Conservation (phyloP, 2,113 vertebrate species). For the Phocoena phocoena region DNA sequence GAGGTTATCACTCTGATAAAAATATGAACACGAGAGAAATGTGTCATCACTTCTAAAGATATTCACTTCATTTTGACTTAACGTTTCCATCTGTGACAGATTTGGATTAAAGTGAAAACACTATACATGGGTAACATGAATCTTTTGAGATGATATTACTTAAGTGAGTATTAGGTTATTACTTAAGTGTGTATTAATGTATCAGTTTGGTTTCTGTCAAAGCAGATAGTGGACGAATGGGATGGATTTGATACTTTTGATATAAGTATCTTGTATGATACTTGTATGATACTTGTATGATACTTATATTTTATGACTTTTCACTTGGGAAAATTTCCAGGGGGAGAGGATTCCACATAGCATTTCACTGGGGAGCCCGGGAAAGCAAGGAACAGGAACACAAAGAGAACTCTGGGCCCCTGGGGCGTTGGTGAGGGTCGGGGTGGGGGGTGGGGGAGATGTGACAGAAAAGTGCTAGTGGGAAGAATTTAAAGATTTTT, state of each 20-base stretch:
- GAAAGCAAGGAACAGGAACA: not conserved
- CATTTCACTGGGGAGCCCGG: not conserved
- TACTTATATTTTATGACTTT: not conserved
- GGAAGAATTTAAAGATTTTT: not conserved
- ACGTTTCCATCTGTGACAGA: not conserved
- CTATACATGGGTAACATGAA: not conserved
- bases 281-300: not conserved
- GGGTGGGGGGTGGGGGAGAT: accelerated
- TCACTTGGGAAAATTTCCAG: not conserved
- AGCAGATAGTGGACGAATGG: not conserved
- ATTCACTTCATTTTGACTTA: not conserved
- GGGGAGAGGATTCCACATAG: not conserved
- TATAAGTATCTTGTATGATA: not conserved
- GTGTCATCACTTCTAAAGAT: not conserved
- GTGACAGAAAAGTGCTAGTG: not conserved
- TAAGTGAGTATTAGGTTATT: not conserved
- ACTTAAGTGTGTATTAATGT: not conserved
- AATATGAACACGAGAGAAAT: not conserved
- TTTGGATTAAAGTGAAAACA: not conserved
- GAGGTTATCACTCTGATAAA: not conserved
- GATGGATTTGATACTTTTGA: not conserved
- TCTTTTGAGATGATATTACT: not conserved
- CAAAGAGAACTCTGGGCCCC: not conserved
- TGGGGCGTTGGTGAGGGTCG: accelerated
- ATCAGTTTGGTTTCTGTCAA: not conserved